Percentiles rank a stretch among this genome's conserved stretches.
phyloP scores from a whole-genome alignment of 2,888 invertebrate species.

The Drosophila melanosoma region DNA sequence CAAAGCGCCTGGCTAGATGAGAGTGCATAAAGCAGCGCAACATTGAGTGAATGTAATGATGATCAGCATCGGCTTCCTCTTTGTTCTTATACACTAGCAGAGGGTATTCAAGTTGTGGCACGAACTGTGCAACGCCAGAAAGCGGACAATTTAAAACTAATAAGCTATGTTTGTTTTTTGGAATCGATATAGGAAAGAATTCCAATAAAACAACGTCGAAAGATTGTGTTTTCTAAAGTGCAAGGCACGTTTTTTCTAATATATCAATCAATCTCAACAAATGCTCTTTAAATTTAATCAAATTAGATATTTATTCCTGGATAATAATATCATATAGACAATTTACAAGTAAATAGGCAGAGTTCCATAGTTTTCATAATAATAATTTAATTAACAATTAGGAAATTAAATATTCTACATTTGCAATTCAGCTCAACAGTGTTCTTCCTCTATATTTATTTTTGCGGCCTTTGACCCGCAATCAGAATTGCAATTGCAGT shows the following conservation, averaged over 20 bases:
- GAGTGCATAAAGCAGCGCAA: slow-evolving; percentile 13
- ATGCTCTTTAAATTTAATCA: background rate
- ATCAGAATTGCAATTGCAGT: slow-evolving; percentile 4
- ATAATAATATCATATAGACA: background rate
- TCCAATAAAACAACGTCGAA: background rate
- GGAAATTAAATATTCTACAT: background rate
- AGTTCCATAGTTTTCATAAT: background rate
- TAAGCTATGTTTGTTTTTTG: background rate
- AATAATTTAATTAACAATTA: background rate
- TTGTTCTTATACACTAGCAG: background rate
- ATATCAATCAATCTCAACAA: background rate
- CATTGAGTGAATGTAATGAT: slow-evolving; percentile 2
- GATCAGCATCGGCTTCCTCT: slow-evolving; percentile 23
- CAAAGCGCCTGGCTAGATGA: slow-evolving; percentile 15
- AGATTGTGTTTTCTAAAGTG: background rate
- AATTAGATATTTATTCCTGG: background rate
- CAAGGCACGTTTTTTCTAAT: background rate
- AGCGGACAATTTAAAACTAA: background rate
- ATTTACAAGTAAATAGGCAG: background rate
- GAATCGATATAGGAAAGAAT: background rate
- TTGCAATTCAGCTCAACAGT: background rate
- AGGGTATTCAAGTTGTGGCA: background rate
- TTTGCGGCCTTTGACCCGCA: background rate
- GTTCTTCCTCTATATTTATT: background rate
- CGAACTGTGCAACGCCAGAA: background rate